These are phyloP conservation scores for Alentia gelatinosa DNA, from an alignment of 2,888 invertebrate species.

Conservation along the genomic window DNA sequence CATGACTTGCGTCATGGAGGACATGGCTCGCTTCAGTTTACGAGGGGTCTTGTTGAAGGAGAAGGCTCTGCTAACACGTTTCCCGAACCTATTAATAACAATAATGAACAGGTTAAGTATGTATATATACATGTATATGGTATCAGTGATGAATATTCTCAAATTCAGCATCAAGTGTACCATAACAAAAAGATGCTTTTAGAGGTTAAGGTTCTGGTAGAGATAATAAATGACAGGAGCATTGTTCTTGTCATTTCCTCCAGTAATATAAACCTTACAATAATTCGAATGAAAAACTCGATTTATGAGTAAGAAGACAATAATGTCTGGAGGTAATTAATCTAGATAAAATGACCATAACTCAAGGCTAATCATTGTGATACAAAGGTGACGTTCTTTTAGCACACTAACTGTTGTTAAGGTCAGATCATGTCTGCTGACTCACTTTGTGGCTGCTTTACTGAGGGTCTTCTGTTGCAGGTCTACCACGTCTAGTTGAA, in stretches of 20 bases:
- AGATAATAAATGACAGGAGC: too few relatives aligned
- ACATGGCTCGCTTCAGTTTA: slow-evolving; percentile 92
- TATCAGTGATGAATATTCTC: too few relatives aligned
- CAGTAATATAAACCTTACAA: background rate
- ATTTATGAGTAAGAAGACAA: too few relatives aligned
- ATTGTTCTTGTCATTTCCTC: background rate
- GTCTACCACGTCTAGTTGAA: slow-evolving; percentile 64
- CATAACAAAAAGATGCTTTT: too few relatives aligned
- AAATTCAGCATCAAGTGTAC: too few relatives aligned
- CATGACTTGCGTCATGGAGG: slow-evolving; percentile 83
- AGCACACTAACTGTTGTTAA: background rate
- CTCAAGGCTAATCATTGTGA: too few relatives aligned
- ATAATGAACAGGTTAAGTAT: too few relatives aligned
- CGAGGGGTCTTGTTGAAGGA: slow-evolving; percentile 97
- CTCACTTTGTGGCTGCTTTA: slow-evolving; percentile 89
- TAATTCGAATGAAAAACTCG: too few relatives aligned
- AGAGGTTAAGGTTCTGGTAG: too few relatives aligned
- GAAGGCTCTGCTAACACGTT: slow-evolving; percentile 92
- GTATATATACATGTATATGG: too few relatives aligned
- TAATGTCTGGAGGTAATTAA: too few relatives aligned
- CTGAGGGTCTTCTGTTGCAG: slow-evolving; percentile 87
- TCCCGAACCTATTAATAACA: slow-evolving; percentile 72
- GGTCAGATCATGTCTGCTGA: background rate
- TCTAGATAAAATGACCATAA: too few relatives aligned
- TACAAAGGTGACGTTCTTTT: background rate